Conservation (phyloP, 2,113 vertebrate species). For the Dipodomys merriami region DNA sequence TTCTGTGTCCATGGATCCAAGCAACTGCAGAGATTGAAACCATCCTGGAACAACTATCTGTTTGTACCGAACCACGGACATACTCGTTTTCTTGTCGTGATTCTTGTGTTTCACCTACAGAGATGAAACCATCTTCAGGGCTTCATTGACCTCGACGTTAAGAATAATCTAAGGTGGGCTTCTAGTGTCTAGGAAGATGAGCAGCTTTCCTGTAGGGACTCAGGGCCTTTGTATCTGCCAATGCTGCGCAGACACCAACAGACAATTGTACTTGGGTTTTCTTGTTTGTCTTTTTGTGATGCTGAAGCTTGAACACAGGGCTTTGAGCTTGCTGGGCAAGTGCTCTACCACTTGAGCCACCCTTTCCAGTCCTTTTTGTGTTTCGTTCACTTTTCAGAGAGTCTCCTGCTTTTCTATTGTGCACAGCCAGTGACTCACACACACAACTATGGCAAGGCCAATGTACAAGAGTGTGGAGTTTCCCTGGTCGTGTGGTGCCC, state of each 20-base stretch:
- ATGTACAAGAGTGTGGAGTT: slow-evolving; percentile 33
- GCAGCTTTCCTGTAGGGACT: too few species aligned
- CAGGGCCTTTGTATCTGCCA: too few species aligned
- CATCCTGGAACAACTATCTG: accelerated
- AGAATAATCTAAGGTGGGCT: background rate
- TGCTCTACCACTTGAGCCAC: too few species aligned
- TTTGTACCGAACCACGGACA: background rate
- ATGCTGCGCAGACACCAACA: background rate
- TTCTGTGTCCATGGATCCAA: background rate
- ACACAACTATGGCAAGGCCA: background rate
- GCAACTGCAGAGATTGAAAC: too few species aligned
- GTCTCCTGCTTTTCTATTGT: too few species aligned
- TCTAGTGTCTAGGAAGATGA: too few species aligned
- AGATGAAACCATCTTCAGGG: background rate
- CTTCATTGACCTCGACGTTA: background rate
- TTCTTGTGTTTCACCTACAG: background rate
- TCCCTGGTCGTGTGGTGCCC: background rate
- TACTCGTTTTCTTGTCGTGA: background rate
- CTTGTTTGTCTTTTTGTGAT: background rate
- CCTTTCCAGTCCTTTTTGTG: background rate
- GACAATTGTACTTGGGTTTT: background rate
- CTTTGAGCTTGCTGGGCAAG: background rate
- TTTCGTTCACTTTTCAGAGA: background rate
- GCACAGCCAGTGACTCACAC: slow-evolving; percentile 24
- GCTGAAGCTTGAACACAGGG: background rate